phyloP scores from a whole-genome alignment of 2,113 vertebrate species.

The Stomatorhinus ivindoensis region DNA sequence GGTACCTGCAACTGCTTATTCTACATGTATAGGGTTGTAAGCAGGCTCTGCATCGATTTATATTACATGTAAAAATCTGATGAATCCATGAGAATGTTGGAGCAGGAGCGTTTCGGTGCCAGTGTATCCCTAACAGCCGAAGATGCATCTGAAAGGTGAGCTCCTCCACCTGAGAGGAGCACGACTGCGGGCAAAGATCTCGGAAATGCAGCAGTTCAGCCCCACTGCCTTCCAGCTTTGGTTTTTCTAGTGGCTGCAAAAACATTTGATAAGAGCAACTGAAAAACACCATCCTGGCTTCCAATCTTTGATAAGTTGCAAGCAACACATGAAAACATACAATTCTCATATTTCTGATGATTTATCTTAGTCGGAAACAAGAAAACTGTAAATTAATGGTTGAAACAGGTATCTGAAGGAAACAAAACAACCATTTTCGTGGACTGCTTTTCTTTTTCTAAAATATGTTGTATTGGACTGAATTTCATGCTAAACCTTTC shows the following conservation, averaged over 20 bases:
- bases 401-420: neutral
- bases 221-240: neutral
- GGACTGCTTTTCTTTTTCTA: neutral
- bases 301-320: neutral
- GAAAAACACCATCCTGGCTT: neutral
- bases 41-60: conserved; percentile 28
- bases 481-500: neutral
- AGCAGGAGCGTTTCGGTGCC: neutral
- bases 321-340: neutral
- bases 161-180: neutral
- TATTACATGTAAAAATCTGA: neutral
- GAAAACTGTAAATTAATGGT: neutral
- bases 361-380: neutral
- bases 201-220: neutral
- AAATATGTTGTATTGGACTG: neutral
- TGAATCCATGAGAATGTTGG: neutral
- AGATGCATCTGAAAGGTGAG: neutral
- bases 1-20: conserved; percentile 12
- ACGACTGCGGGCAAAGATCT: neutral
- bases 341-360: neutral
- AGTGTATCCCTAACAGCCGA: neutral
- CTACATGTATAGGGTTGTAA: conserved; percentile 26
- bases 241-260: neutral
- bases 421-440: neutral
- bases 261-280: neutral